Evolutionary conservation across 2,113 vertebrate species (phyloP).

Genomic region (Chiloscyllium plagiosum): DNA sequence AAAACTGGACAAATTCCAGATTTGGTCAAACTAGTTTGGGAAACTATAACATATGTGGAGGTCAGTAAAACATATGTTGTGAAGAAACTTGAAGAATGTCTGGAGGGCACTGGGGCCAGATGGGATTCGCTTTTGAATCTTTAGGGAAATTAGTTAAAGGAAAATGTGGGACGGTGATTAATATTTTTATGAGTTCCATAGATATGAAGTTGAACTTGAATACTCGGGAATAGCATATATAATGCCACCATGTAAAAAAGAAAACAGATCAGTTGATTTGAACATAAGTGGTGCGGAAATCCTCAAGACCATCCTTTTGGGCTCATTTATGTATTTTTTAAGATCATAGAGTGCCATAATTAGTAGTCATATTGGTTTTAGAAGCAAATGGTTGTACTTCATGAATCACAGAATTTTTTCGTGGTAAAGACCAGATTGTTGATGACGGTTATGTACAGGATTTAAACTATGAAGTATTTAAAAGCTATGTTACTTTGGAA

Average conservation of each 20-base stretch:
- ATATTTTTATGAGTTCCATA: constrained; percentile 18
- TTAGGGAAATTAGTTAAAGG: constrained; percentile 4
- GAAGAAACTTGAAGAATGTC: constrained; percentile 22
- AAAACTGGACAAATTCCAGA: constrained; percentile 33
- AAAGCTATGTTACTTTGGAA: neutral
- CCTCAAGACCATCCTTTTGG: neutral
- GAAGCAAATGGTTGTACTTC: neutral
- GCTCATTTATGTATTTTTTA: neutral
- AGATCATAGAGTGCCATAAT: neutral
- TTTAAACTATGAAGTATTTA: neutral
- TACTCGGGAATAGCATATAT: neutral
- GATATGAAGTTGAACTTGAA: constrained; percentile 10
- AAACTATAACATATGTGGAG: constrained; percentile 34
- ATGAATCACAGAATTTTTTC: neutral
- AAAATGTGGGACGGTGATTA: neutral
- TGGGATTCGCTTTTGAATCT: constrained; percentile 12
- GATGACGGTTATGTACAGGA: neutral
- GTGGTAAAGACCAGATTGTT: neutral
- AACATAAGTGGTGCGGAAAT: neutral
- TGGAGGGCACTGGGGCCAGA: constrained; percentile 21
- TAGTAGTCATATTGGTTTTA: neutral
- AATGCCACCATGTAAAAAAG: neutral
- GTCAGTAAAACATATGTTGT: constrained; percentile 31
- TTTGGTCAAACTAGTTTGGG: constrained; percentile 29
- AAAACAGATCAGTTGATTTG: neutral